Percentiles rank a stretch among this genome's conserved stretches.
Evolutionary conservation across 2,113 vertebrate species (phyloP).

Genomic region (Mionectes macconnelli): DNA sequence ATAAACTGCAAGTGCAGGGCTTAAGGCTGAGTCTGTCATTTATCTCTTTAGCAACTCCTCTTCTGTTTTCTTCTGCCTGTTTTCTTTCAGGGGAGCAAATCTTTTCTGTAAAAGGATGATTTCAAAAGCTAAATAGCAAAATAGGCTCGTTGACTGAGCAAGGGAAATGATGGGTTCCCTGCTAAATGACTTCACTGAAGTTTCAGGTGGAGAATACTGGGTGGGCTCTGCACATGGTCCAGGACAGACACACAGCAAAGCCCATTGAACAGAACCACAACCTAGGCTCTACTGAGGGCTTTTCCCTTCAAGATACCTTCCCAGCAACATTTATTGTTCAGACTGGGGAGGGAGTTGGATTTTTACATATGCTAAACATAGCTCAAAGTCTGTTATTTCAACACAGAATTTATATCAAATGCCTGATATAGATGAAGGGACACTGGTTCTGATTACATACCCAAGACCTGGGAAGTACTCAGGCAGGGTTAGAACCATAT

Average conservation of each 20-base stretch:
- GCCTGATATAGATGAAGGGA: not conserved
- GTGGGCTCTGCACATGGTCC: not conserved
- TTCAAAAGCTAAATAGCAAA: not conserved
- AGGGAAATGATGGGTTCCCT: not conserved
- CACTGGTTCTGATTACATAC: not conserved
- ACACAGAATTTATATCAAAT: not conserved
- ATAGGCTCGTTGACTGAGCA: not conserved
- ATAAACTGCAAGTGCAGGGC: conserved; percentile 42
- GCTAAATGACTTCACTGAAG: not conserved
- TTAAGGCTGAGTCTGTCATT: conserved; percentile 29
- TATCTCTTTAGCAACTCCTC: conserved; percentile 26
- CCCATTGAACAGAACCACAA: not conserved
- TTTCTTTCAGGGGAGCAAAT: not conserved
- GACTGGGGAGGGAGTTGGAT: not conserved
- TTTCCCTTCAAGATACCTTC: not conserved
- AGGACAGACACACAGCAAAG: not conserved
- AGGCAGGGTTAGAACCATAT: not conserved
- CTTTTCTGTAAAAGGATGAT: not conserved
- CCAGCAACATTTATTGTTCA: not conserved
- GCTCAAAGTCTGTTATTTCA: not conserved
- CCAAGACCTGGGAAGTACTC: not conserved
- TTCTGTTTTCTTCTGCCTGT: not conserved
- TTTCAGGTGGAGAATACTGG: not conserved
- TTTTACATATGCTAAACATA: not conserved
- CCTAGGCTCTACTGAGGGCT: not conserved